Evolutionary conservation across 1,140 invertebrate genomes (phyloP), one percentile per base, ranked within the genome.

Genomic region (Calephelis nemesis): DNA sequence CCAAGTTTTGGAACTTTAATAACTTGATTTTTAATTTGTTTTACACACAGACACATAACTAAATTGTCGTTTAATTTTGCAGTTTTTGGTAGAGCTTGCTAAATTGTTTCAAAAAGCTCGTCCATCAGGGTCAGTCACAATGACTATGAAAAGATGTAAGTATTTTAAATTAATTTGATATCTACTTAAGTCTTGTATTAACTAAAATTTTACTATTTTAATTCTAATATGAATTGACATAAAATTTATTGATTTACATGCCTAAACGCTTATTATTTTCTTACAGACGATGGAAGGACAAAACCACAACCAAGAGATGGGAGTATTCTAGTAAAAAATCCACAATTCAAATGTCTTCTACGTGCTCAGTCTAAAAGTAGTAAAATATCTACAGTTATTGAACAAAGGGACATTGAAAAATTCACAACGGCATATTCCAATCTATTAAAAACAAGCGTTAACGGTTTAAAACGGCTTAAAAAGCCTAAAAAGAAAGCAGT

Each of bases 361-460:
- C 88, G 96, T 88, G 96, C 96, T 62, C 93, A 94, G 65, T 93
- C 94, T 65, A 93, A 94, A 69, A 96, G 94, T 71, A 96, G 95
- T 80, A 97, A 97, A 93, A 95, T 97, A 73, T 94, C 94, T 60
- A 97, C 96, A 73, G 93, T 97, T 74, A 95, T 97, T 88, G 95
- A 95, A 85, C 95, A 96, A 74, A 95, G 95, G 83, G 96, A 97
- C 92, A 94, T 97, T 0, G 97, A 97, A 88, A 96, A 95, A 92
- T 97, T 97, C 87, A 96, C 96, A 82, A 94, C 95, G 79, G 96
- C 96, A 2, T 97, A 97, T 87, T 96, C 95, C 82, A 96, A 95
- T 92, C 90, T 97, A 71, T 89, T 97, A 39, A 96, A 96, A 90
- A 95, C 94, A n/a, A 97, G 96, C 88, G 95, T 97, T 85, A 97